phyloP scores from a whole-genome alignment of 2,113 vertebrate species.

The Zosterops hypoxanthus region DNA sequence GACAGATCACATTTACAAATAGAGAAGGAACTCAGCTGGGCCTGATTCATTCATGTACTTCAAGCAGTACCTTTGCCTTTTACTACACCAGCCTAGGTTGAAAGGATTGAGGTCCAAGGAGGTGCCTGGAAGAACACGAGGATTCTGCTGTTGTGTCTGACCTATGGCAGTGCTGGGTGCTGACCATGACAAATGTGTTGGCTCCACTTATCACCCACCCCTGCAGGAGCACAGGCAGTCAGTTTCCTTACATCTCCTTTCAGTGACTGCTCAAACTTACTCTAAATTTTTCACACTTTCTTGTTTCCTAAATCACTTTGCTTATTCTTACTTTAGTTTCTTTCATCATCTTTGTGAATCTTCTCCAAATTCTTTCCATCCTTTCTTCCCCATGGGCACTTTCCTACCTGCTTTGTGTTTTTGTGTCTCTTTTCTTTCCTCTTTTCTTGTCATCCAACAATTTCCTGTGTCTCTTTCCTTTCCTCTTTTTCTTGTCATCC shows the following conservation, averaged over 20 bases:
- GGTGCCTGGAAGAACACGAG: not conserved
- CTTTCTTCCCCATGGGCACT: not conserved
- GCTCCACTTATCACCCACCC: not conserved
- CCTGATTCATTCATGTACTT: not conserved
- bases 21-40: not conserved
- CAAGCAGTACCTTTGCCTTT: not conserved
- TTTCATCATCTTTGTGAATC: not conserved
- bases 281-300: not conserved
- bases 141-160: not conserved
- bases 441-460: not conserved
- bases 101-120: not conserved
- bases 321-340: not conserved
- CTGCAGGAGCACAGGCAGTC: not conserved
- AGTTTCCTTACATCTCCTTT: not conserved
- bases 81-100: not conserved
- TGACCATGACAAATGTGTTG: accelerated
- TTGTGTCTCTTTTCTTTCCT: not conserved
- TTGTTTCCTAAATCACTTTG: not conserved
- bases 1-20: accelerated
- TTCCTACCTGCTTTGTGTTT: not conserved
- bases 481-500: not conserved
- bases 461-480: not conserved
- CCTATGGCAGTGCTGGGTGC: not conserved
- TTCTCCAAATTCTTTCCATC: not conserved
- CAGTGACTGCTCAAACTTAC: not conserved